These are phyloP conservation scores for Delia radicum DNA, from an alignment of 1,140 invertebrate genomes.

Conservation along the genomic window DNA sequence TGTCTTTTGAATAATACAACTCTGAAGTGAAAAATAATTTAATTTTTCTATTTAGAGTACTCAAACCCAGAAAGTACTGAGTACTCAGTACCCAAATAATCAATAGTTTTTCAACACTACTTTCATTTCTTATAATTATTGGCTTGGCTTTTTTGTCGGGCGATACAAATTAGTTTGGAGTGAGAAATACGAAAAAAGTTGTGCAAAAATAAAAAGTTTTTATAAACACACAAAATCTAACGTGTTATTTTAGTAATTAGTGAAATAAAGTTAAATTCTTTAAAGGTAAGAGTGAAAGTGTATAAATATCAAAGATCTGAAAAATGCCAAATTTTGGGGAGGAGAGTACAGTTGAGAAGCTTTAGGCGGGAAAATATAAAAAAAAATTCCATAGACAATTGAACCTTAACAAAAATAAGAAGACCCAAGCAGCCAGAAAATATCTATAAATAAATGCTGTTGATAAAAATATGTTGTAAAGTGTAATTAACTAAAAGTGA, in stretches of 20 bases:
- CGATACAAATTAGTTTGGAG: not conserved
- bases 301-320: not conserved
- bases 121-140: not conserved
- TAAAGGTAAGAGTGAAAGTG: not conserved
- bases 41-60: too few relatives aligned
- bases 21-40: too few relatives aligned
- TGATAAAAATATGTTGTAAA: not conserved
- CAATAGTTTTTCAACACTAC: too few relatives aligned
- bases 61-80: too few relatives aligned
- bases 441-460: not conserved
- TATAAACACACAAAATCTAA: not conserved
- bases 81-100: too few relatives aligned
- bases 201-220: not conserved
- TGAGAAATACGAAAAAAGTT: not conserved
- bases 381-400: not conserved
- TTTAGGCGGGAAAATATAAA: conserved; percentile 3
- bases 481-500: not conserved
- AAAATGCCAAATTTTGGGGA: not conserved
- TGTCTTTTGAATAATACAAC: too few relatives aligned
- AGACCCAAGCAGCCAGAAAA: not conserved
- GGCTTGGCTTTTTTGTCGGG: not conserved
- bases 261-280: not conserved
- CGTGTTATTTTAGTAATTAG: not conserved
- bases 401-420: not conserved
- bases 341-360: not conserved